Percentiles rank a stretch among this genome's conserved stretches.
These are phyloP conservation scores for Netelia melanura DNA, from an alignment of 2,888 invertebrate genomes.

Conservation along the genomic window DNA sequence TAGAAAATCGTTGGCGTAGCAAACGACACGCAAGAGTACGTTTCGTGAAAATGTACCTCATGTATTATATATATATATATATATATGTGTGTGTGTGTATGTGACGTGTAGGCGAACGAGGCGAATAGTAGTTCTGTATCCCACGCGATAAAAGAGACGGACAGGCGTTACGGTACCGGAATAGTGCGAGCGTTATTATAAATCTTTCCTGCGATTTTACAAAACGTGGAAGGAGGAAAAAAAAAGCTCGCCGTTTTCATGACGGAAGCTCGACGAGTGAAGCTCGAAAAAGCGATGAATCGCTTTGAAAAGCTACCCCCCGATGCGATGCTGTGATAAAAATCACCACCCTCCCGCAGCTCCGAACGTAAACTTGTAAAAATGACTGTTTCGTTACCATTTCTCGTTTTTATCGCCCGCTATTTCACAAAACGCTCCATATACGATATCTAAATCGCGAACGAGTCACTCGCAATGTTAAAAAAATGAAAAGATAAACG, in stretches of 20 bases:
- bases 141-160: constrained; percentile 29
- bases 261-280: constrained; percentile 12
- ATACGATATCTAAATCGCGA: neutral
- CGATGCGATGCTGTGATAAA: neutral
- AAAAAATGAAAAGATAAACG: too few species aligned
- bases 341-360: neutral
- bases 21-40: constrained; percentile 62
- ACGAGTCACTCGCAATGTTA: neutral
- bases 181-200: constrained; percentile 37
- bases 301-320: neutral
- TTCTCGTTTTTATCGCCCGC: neutral
- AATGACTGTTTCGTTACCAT: neutral
- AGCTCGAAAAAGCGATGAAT: constrained; percentile 35
- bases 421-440: neutral
- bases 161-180: constrained; percentile 22
- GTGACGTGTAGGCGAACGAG: constrained; percentile 8
- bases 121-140: constrained; percentile 17
- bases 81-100: too few species aligned
- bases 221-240: neutral
- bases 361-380: neutral
- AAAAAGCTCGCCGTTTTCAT: neutral
- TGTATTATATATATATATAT: neutral
- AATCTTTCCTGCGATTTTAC: constrained; percentile 44
- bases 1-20: constrained; percentile 42
- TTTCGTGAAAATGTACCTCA: constrained; percentile 42